These are phyloP conservation scores for Triplophysa siluroides DNA, from an alignment of 2,113 vertebrate species.

Conservation along the genomic window DNA sequence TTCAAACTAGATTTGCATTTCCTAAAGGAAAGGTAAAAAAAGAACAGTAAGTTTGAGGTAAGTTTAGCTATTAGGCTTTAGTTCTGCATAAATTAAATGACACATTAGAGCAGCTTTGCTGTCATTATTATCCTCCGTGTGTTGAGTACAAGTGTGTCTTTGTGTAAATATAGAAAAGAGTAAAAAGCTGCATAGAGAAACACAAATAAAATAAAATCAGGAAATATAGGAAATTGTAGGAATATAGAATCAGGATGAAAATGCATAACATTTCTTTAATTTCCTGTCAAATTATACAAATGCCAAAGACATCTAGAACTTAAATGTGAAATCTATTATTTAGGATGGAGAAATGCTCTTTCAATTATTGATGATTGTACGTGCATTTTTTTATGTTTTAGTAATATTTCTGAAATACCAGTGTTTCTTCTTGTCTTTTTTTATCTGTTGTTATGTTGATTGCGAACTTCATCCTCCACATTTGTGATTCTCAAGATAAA, in stretches of 20 bases:
- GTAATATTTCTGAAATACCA: too few relatives aligned
- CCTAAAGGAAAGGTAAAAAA: background rate
- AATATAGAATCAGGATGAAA: background rate
- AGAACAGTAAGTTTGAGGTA: background rate
- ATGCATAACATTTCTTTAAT: background rate
- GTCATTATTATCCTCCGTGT: too few relatives aligned
- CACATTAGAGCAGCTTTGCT: background rate
- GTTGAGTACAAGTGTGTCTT: too few relatives aligned
- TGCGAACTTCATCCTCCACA: background rate
- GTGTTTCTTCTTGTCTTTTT: too few relatives aligned
- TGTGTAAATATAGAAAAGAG: too few relatives aligned
- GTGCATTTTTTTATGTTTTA: too few relatives aligned
- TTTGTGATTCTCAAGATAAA: background rate
- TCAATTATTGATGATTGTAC: background rate
- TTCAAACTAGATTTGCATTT: background rate
- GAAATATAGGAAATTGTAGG: too few relatives aligned
- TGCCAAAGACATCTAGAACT: too few relatives aligned
- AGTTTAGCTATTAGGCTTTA: background rate
- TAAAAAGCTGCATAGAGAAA: too few relatives aligned
- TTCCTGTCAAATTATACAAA: too few relatives aligned
- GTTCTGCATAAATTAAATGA: background rate
- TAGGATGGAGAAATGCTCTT: background rate
- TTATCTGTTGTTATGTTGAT: too few relatives aligned
- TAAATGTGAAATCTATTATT: background rate
- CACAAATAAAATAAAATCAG: too few relatives aligned